Conservation (phyloP, 1,140 invertebrate genomes). For the Cyrtorhinus lividipennis region DNA sequence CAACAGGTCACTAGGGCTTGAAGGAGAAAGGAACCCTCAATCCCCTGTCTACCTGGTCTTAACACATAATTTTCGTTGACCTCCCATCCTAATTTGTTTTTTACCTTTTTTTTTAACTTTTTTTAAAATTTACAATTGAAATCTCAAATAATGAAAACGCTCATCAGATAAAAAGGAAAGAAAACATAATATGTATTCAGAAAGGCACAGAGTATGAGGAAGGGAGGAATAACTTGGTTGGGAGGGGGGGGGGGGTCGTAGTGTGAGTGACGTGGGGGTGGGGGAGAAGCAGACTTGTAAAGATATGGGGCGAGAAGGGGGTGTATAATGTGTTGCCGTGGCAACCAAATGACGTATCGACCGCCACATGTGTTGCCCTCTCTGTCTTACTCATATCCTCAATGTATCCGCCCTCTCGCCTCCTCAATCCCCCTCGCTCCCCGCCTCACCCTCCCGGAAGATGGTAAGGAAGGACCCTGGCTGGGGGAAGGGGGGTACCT, state of each 20-base stretch:
- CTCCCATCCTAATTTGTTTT: too few species aligned
- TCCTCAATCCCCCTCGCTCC: not conserved
- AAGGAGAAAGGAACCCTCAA: too few species aligned
- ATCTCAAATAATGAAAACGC: too few species aligned
- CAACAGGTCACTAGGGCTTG: too few species aligned
- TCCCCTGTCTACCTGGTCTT: too few species aligned
- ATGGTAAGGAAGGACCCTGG: not conserved
- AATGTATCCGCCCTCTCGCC: not conserved
- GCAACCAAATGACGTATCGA: constrained; percentile 17
- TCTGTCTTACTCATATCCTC: not conserved
- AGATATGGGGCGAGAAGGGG: constrained; percentile 15
- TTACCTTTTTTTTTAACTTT: too few species aligned
- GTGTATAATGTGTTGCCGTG: constrained; percentile 14
- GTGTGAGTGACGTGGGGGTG: not conserved
- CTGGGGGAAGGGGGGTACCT: constrained; percentile 1
- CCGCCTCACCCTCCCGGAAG: not conserved
- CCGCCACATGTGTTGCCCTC: constrained; percentile 13
- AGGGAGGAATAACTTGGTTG: not conserved
- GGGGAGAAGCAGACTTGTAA: constrained; percentile 4
- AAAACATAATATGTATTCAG: not conserved
- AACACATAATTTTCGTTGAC: too few species aligned
- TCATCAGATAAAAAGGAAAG: too few species aligned
- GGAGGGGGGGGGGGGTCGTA: not conserved
- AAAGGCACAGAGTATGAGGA: not conserved
- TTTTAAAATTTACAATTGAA: too few species aligned